phyloP scores from a whole-genome alignment of 64 coral and sea anemone species.

The Montipora cactus region DNA sequence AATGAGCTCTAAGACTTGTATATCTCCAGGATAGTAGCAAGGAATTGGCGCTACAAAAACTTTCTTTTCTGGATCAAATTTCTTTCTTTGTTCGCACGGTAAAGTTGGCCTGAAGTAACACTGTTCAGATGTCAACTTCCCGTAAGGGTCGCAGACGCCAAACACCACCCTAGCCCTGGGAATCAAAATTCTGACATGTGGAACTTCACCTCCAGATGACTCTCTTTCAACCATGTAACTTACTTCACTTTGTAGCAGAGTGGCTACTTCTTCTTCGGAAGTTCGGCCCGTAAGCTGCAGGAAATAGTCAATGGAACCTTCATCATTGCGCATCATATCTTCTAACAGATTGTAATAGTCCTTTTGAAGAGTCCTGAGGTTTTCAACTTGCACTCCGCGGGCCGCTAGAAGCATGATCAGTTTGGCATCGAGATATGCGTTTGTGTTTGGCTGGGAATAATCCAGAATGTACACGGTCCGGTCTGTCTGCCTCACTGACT shows the following conservation, averaged over 20 bases:
- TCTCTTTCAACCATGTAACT: conserved; percentile 8
- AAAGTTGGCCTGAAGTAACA: conserved; percentile 85
- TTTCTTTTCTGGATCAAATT: conserved; percentile 27
- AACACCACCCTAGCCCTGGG: conserved; percentile 81
- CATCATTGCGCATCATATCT: conserved; percentile 26
- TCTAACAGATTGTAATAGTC: conserved; percentile 72
- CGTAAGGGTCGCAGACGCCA: conserved; percentile 81
- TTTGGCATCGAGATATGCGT: conserved; percentile 70
- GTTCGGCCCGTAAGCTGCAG: conserved; percentile 38
- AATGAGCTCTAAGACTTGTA: conserved; percentile 50
- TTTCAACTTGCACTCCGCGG: conserved; percentile 66
- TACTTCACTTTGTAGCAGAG: conserved; percentile 11
- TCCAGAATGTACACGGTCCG: conserved; percentile 52
- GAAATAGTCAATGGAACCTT: conserved; percentile 41
- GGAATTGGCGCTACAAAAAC: conserved; percentile 68
- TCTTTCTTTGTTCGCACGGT: conserved; percentile 1
- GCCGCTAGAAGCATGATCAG: conserved; percentile 78
- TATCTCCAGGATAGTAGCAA: conserved; percentile 78
- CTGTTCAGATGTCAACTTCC: conserved; percentile 58
- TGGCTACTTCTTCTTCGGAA: background rate
- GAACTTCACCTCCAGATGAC: background rate
- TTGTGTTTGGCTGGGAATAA: conserved; percentile 76
- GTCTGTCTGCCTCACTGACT: conserved; percentile 66
- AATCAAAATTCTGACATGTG: conserved; percentile 63
- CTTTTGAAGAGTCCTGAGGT: conserved; percentile 68